Conservation (phyloP, 2,113 vertebrate genomes). For the Empidonax alnorum region DNA sequence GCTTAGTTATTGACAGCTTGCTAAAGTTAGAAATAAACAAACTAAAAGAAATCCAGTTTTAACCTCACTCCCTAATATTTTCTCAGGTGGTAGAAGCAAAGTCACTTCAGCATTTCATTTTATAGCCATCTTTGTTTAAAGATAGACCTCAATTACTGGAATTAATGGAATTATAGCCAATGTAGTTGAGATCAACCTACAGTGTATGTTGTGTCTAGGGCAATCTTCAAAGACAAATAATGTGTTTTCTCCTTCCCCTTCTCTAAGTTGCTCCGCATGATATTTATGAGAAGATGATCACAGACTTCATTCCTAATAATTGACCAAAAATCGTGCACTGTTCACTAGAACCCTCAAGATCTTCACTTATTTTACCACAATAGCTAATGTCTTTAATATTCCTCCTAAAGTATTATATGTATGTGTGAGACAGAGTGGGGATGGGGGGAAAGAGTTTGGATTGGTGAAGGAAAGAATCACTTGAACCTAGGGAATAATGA, state of each 20-base stretch:
- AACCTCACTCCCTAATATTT: not conserved
- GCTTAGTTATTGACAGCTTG: not conserved
- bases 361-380: not conserved
- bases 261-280: not conserved
- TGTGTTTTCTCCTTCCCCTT: not conserved
- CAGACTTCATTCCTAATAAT: not conserved
- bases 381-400: not conserved
- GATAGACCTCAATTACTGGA: not conserved
- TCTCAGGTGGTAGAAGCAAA: not conserved
- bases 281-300: not conserved
- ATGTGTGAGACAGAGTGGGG: not conserved
- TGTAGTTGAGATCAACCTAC: not conserved
- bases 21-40: not conserved
- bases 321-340: not conserved
- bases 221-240: not conserved
- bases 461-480: not conserved
- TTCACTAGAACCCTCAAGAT: not conserved
- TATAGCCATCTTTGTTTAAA: not conserved
- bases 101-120: not conserved
- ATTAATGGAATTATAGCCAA: not conserved
- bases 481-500: not conserved
- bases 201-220: not conserved
- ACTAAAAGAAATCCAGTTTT: not conserved
- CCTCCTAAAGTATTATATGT: not conserved
- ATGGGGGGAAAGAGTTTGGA: rapidly evolving